A percentile compares a stretch with the other conserved stretches of the same genome.
Evolutionary conservation across 2,888 invertebrate species (phyloP).

Genomic region (Aphodius sticticus): DNA sequence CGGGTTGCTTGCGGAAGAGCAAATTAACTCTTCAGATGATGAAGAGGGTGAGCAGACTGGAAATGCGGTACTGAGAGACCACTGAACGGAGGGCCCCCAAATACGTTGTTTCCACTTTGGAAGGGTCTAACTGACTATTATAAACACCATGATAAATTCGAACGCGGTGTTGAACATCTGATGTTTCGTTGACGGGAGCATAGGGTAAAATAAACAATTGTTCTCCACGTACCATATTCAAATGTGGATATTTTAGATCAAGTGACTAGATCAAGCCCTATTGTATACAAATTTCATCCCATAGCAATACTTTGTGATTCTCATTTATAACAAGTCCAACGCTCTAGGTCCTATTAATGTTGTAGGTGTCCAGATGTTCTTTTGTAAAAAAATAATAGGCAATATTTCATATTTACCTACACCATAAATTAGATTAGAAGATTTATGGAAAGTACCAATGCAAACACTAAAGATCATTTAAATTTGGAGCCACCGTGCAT

Average conservation of each 20-base stretch:
- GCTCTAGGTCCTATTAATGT: no score
- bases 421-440: no score
- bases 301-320: neutral
- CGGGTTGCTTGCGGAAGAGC: constrained; percentile 18
- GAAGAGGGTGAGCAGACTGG: constrained; percentile 16
- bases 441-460: no score
- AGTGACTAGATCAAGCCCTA: neutral
- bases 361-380: no score
- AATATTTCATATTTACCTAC: no score
- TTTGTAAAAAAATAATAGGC: no score
- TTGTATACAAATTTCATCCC: neutral
- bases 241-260: neutral
- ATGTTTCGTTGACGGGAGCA: neutral
- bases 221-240: neutral
- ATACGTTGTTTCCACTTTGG: neutral
- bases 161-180: neutral
- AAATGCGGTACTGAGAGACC: neutral
- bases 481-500: no score
- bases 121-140: neutral
- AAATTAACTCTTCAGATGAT: constrained; percentile 20
- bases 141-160: neutral
- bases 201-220: neutral
- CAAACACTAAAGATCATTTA: no score
- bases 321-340: neutral
- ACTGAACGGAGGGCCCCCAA: neutral